Conservation (phyloP, 2,888 invertebrate species). For the Torymus aiolomorphi region DNA sequence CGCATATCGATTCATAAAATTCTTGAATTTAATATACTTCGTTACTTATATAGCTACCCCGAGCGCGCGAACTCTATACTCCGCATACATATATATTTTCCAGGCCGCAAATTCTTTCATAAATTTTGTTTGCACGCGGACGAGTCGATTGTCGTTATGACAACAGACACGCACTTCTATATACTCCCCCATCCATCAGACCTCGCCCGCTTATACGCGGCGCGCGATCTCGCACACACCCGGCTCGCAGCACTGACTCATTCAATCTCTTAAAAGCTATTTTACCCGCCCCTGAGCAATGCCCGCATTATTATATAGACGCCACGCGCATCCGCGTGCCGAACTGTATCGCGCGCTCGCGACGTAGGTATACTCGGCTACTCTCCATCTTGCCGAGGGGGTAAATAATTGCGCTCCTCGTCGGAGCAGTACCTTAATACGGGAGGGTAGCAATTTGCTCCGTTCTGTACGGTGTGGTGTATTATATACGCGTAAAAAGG, state of each 20-base stretch:
- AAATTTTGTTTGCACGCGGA: slow-evolving; percentile 43
- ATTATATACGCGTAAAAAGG: slow-evolving; percentile 26
- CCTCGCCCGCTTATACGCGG: background rate
- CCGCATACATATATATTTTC: background rate
- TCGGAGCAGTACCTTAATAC: background rate
- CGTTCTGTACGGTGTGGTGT: background rate
- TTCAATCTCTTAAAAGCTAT: slow-evolving; percentile 32
- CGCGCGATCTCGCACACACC: background rate
- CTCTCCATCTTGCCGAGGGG: too few relatives aligned
- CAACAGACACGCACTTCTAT: slow-evolving; percentile 37
- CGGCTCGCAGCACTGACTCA: background rate
- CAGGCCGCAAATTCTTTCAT: slow-evolving; percentile 14
- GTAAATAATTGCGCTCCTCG: slow-evolving; percentile 30
- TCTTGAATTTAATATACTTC: too few relatives aligned
- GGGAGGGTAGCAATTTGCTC: slow-evolving; percentile 15
- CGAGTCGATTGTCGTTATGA: slow-evolving; percentile 55
- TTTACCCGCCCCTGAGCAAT: background rate
- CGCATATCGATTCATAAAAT: too few relatives aligned
- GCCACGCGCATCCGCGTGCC: background rate
- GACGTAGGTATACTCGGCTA: too few relatives aligned
- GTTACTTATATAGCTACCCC: too few relatives aligned
- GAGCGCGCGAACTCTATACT: too few relatives aligned
- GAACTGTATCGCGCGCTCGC: background rate
- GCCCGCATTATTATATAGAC: background rate
- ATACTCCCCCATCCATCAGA: background rate